Base-by-base conservation (phyloP, 1,140 invertebrate genomes). In the Camponotus vicinus region DNA sequence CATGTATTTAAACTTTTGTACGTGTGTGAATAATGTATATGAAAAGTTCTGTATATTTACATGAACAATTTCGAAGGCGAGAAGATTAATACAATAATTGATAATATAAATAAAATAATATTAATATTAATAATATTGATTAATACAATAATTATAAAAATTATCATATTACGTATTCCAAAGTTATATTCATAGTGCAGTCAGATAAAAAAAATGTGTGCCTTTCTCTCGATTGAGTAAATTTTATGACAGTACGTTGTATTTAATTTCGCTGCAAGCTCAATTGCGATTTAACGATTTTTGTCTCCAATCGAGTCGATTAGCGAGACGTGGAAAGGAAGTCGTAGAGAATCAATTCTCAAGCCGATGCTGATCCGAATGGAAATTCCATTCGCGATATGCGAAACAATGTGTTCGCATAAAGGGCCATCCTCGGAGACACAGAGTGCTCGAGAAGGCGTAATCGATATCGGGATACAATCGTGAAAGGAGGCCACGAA, bases 391-490 rank as follows among this genome's bases (percentile, higher is more conserved):
- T 77, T 87, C 61, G 32, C 77, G 85, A 55, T 82, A 67, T 55
- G 45, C 52, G 86, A 87, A 85, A 87, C 86, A 87, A 89, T 87
- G 67, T 78, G 67, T 61, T 88, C 76, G 76, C 77, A 27, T 82
- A 63, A 57, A 88, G 61, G 45, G 13, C 45, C 70, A 79, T 88
- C 70, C 61, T 71, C 4, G 40, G 76, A 76, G 85, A 76, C 76
- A 63, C 76, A 63, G 34, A 66, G 61, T 49, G 64, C 77, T 82
- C 77, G 73, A 76, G 66, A 57, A 59, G 13, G 27, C 11, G 77
- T 37, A 76, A 66, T 82, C 87, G 76, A 86, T 88, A 88, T 86
- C 67, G 52, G 61, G 55, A 64, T 64, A 27, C 34, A 21, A 21
- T 70, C 59, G n/a, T 27, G 66, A 75, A 83, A 83, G 66, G 42